phyloP scores from a whole-genome alignment of 2,113 vertebrate species.

The Syngnathus floridae region DNA sequence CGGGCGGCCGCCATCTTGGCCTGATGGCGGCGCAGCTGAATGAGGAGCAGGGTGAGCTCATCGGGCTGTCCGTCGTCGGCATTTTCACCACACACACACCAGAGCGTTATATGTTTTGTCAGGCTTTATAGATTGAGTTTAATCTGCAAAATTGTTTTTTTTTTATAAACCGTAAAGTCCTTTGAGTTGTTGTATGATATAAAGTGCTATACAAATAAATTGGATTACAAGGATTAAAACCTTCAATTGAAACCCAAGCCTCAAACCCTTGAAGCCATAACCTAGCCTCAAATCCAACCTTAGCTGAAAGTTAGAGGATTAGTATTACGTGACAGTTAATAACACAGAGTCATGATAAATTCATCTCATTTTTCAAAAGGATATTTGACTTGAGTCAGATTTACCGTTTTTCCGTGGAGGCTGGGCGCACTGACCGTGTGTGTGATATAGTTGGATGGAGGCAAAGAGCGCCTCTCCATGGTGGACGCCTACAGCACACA shows the following conservation, averaged over 20 bases:
- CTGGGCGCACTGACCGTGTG: conserved; percentile 94
- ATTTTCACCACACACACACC: conserved; percentile 20
- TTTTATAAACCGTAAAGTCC: too few species aligned
- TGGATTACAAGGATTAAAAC: neutral
- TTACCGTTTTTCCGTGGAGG: conserved; percentile 93
- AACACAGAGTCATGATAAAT: neutral
- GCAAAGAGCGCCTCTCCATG: conserved; percentile 83
- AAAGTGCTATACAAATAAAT: too few species aligned
- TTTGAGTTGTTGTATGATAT: too few species aligned
- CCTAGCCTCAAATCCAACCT: too few species aligned
- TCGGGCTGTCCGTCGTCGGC: conserved; percentile 77
- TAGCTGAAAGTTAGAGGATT: neutral
- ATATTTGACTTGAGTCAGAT: conserved; percentile 27
- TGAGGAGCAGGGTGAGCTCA: conserved; percentile 93
- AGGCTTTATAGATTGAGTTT: too few species aligned
- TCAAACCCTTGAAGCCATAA: too few species aligned
- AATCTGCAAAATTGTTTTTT: too few species aligned
- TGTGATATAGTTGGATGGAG: conserved; percentile 87
- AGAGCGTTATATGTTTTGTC: too few species aligned
- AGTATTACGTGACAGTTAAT: neutral
- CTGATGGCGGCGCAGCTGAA: conserved; percentile 90
- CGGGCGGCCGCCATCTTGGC: conserved; percentile 85
- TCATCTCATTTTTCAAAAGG: neutral
- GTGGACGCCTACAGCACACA: conserved; percentile 75
- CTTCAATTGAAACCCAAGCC: neutral